Base-by-base conservation (phyloP, 2,888 invertebrate genomes). In the Diarsia rubi region DNA sequence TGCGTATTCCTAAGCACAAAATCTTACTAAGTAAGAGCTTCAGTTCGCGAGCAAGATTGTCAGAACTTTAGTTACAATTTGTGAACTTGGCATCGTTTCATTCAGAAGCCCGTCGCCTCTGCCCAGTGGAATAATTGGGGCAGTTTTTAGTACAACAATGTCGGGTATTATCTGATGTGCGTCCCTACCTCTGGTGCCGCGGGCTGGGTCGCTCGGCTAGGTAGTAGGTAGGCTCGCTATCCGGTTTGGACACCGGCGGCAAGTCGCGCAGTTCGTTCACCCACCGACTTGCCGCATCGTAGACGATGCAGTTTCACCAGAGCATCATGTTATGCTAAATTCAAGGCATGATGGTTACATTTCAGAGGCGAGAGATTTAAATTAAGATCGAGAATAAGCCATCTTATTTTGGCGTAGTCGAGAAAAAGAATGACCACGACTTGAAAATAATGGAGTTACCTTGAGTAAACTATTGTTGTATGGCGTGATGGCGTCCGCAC, bases 231-330 rank as follows among this genome's bases (percentile, higher is more conserved):
- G 93, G 91, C 92, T 89, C 86, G 89, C 93, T 94, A 95, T 94
- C 96, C 96, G 95, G 96, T 96, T 96, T 95, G 93, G 93, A 90
- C 90, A 90, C 86, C 89, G 91, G 86, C 90, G 88, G 84, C 90
- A 88, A 88, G 88, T 86, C 88, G 85, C 89, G 74, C 88, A 94
- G 95, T 95, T 96, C 95, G 94, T 96, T 96, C 94, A 95, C 95
- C 95, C 88, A 92, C 81, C 83, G 86, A 83, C 92, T 92, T 90
- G 92, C 91, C 90, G 91, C 90, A 90, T 91, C 91, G 92, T 91
- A 92, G 93, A 93, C 92, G 86, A 89, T 90, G 92, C 90, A 93
- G 91, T 94, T 94, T 94, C 94, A 93, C 92, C 91, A 91, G 88
- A 86, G 88, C 91, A 91, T 90, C 92, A 88, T 90, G 89, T 92